Base-by-base conservation (phyloP, 2,113 vertebrate genomes). In the Piliocolobus tephrosceles region DNA sequence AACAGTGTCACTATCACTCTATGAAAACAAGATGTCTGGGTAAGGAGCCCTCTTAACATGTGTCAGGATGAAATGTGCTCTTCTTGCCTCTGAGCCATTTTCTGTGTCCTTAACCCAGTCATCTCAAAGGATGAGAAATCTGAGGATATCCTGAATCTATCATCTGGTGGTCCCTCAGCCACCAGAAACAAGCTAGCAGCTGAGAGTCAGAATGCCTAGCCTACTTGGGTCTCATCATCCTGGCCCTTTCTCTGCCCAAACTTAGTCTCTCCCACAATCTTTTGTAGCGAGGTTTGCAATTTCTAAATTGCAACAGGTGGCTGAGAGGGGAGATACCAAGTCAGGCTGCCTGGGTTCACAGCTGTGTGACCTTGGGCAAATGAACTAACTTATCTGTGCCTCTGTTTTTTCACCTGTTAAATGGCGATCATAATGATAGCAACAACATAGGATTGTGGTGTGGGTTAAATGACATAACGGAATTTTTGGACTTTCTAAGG, bases 11-110 rank as follows among this genome's bases (percentile, higher is more conserved):
- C 55, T 0, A 27, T n/a, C 78, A 58, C 87, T 84, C 90, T 35
- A 64, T 6, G 8, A 32, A 58, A 64, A 58, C 57, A 35, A 23
- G 88, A 38, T 4, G 1, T 66, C 13, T 0, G 0, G 8, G 12
- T 72, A 75, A 73, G 73, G 73, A 57, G 61, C 55, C 70, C 57
- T 4, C 50, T 66, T n/a, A 8, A 11, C 72, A 23, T 0, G 2
- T 2, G 10, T 43, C 25, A 57, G 64, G 27, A 85, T 35, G 2
- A 7, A 16, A 0, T 58, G 61, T 93, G 13, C 40, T 91, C 79
- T 97, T 50, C 38, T 45, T 89, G 83, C 43, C 2, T 16, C 66
- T 14, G 43, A 23, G 57, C 64, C 87, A 3, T 0, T 0, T 87
- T 32, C 79, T 61, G 32, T 43, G 32, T 3, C 55, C 25, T 30